phyloP scores from a whole-genome alignment of 1,140 invertebrate genomes.

The Callitettix versicolor region DNA sequence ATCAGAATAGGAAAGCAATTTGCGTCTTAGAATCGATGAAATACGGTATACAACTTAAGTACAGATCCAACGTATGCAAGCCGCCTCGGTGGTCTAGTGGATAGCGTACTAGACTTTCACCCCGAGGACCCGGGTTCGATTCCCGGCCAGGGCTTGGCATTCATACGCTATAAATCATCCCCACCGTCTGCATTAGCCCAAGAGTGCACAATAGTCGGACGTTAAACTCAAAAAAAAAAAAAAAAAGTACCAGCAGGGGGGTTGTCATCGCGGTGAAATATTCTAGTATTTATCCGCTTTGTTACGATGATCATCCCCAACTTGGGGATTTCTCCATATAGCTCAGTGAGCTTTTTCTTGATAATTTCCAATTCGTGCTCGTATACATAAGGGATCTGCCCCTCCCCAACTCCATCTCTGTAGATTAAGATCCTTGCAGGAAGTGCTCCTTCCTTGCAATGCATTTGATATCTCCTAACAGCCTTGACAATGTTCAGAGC shows the following conservation, averaged over 20 bases:
- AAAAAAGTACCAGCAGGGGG: constrained; percentile 73
- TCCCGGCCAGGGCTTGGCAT: too few relatives aligned
- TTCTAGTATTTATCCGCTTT: constrained; percentile 57
- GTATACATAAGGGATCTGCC: constrained; percentile 57
- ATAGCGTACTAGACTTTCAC: too few relatives aligned
- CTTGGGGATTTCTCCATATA: constrained; percentile 41
- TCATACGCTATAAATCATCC: too few relatives aligned
- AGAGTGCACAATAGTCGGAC: too few relatives aligned
- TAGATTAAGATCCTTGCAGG: constrained; percentile 55
- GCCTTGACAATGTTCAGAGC: constrained; percentile 48
- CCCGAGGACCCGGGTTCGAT: too few relatives aligned
- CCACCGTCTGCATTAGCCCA: too few relatives aligned
- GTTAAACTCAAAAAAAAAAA: too few relatives aligned
- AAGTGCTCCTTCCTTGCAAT: constrained; percentile 37
- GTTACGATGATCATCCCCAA: constrained; percentile 62
- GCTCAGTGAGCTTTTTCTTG: constrained; percentile 32
- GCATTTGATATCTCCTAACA: constrained; percentile 38
- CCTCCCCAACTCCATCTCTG: constrained; percentile 75
- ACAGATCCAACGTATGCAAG: too few relatives aligned
- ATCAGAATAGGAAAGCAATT: constrained; percentile 8
- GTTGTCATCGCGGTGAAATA: constrained; percentile 49
- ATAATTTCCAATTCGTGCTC: constrained; percentile 48
- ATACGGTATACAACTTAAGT: too few relatives aligned
- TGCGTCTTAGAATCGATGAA: too few relatives aligned
- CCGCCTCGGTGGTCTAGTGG: too few relatives aligned